Conservation (phyloP, 1,140 invertebrate species). For the Drosophila repletoides region DNA sequence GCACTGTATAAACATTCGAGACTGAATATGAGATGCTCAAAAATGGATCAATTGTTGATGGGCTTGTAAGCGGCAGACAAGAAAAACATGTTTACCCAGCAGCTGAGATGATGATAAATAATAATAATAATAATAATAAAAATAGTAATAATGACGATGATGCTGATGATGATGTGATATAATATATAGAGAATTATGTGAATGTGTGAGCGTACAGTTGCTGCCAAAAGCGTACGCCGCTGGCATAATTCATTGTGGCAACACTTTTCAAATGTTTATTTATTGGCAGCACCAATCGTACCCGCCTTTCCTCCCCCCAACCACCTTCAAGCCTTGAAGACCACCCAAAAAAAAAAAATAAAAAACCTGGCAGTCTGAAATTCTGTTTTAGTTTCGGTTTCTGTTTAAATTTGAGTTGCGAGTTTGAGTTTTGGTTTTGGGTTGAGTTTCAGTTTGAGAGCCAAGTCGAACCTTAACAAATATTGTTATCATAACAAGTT, state of each 20-base stretch:
- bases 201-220: background rate
- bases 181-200: no score
- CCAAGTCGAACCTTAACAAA: slow-evolving; percentile 31
- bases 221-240: slow-evolving; percentile 7
- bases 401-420: slow-evolving; percentile 6
- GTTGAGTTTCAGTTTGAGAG: background rate
- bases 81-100: background rate
- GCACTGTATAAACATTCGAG: no score
- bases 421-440: slow-evolving; percentile 5
- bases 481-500: slow-evolving; percentile 41
- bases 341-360: background rate
- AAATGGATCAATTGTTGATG: background rate
- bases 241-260: slow-evolving; percentile 24
- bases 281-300: slow-evolving; percentile 19
- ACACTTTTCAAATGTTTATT: slow-evolving; percentile 34
- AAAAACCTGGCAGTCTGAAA: slow-evolving; percentile 11
- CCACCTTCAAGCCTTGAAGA: no score
- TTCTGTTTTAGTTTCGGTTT: no score
- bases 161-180: no score
- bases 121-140: background rate
- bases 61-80: background rate
- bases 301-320: background rate
- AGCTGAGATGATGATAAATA: background rate
- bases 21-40: background rate
- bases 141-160: background rate